Evolutionary conservation across 2,888 invertebrate genomes (phyloP).

Genomic region (Allygus modestus): DNA sequence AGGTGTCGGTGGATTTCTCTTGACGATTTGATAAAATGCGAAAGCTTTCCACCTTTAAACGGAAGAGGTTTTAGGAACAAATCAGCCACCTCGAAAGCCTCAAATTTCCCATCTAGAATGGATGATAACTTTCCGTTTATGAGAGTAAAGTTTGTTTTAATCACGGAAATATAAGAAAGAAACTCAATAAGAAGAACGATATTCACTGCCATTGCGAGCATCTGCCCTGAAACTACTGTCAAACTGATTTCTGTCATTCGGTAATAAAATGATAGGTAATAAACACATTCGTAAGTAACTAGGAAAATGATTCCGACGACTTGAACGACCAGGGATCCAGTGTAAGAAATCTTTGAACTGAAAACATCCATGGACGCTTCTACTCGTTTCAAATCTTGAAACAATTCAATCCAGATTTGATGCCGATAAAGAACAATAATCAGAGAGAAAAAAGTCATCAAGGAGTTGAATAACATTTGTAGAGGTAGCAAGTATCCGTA

Average conservation of each 20-base stretch:
- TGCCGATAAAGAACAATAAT: conserved; percentile 13
- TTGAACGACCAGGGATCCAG: neutral
- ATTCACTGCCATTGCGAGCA: conserved; percentile 4
- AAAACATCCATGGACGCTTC: neutral
- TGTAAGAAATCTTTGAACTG: neutral
- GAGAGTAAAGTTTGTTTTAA: neutral
- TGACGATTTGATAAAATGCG: neutral
- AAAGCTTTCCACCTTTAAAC: neutral
- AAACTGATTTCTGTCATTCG: neutral
- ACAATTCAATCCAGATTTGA: conserved; percentile 2
- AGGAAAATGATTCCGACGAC: neutral
- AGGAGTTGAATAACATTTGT: conserved; percentile 24
- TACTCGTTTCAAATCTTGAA: neutral
- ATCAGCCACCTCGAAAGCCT: neutral
- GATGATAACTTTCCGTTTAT: neutral
- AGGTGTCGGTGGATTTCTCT: neutral
- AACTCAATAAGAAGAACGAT: conserved; percentile 32
- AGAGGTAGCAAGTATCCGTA: conserved; percentile 35
- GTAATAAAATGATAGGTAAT: conserved; percentile 36
- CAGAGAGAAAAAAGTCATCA: conserved; percentile 9
- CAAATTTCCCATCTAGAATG: neutral
- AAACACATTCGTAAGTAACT: neutral
- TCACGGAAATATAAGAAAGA: neutral
- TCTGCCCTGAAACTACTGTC: neutral
- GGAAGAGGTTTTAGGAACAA: neutral